Percentiles rank a stretch among this genome's conserved stretches.
phyloP scores from a whole-genome alignment of 2,113 vertebrate genomes.

The Plestiodon gilberti region DNA sequence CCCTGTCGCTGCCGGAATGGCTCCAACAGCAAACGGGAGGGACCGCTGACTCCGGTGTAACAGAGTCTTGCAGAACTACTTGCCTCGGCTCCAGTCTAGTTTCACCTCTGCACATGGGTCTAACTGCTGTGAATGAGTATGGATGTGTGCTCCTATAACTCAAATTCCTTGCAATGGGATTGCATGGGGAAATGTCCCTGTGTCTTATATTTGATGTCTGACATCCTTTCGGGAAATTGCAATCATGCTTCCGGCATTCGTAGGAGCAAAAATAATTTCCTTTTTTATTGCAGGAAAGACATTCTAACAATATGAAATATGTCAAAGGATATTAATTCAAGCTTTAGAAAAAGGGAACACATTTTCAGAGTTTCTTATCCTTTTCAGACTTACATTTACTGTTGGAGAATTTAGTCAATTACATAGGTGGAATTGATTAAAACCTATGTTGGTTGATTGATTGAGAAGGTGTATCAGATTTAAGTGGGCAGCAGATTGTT shows the following conservation, averaged over 20 bases:
- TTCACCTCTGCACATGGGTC: background rate
- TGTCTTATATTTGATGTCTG: background rate
- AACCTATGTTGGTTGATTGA: background rate
- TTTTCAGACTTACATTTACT: background rate
- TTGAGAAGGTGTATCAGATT: too few relatives aligned
- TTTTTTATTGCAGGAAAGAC: conserved; percentile 46
- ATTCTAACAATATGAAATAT: conserved; percentile 50
- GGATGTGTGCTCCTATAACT: background rate
- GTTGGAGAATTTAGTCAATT: background rate
- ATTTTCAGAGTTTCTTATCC: background rate
- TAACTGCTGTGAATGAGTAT: background rate
- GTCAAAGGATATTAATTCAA: background rate
- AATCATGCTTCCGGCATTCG: conserved; percentile 33
- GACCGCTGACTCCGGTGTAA: too few relatives aligned
- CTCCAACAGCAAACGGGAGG: too few relatives aligned
- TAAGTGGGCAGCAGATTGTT: too few relatives aligned
- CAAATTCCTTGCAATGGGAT: background rate
- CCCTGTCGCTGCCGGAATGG: too few relatives aligned
- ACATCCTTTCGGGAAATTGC: conserved; percentile 55
- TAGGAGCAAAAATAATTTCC: conserved; percentile 47
- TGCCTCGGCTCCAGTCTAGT: too few relatives aligned
- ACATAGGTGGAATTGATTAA: background rate
- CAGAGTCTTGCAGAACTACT: too few relatives aligned
- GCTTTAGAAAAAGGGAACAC: background rate
- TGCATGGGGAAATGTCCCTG: background rate